These are phyloP conservation scores for Hylomyscus alleni DNA, from an alignment of 2,797 vertebrate genomes.

Conservation along the genomic window DNA sequence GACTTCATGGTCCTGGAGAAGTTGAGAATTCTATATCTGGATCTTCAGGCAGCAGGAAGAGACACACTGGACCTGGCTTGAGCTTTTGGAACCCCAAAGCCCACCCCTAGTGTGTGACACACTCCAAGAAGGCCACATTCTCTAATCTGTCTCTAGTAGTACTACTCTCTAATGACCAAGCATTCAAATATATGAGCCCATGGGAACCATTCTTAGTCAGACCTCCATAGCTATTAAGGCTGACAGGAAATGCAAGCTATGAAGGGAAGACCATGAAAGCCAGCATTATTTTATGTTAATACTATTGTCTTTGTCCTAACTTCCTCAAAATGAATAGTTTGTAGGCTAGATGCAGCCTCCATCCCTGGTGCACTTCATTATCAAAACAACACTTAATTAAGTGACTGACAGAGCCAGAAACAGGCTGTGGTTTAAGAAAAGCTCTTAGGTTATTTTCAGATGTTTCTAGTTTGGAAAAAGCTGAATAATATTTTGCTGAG, in stretches of 20 bases:
- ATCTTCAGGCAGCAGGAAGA: neutral
- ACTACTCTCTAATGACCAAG: neutral
- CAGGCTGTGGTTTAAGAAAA: conserved; percentile 68
- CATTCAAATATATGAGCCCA: neutral
- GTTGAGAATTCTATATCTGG: neutral
- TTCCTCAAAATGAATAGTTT: conserved; percentile 63
- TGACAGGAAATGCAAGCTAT: conserved; percentile 71
- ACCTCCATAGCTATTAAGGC: neutral
- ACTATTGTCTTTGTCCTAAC: conserved; percentile 74
- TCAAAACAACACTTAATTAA: conserved; percentile 82
- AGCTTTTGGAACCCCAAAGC: neutral
- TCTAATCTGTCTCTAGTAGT: neutral
- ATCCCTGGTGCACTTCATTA: conserved; percentile 70
- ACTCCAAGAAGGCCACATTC: neutral
- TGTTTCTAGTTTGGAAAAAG: conserved; percentile 81
- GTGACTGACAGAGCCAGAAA: conserved; percentile 67
- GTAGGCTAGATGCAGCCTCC: neutral
- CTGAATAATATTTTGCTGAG: conserved; percentile 77
- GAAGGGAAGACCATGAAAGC: conserved; percentile 66
- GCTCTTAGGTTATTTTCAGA: conserved; percentile 82
- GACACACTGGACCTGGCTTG: neutral
- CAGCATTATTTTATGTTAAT: conserved; percentile 38
- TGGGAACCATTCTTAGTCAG: neutral
- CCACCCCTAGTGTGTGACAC: neutral
- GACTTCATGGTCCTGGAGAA: neutral